Evolutionary conservation across 2,113 vertebrate genomes (phyloP), one percentile per base, ranked within the genome.

Genomic region (Mus musculus): DNA sequence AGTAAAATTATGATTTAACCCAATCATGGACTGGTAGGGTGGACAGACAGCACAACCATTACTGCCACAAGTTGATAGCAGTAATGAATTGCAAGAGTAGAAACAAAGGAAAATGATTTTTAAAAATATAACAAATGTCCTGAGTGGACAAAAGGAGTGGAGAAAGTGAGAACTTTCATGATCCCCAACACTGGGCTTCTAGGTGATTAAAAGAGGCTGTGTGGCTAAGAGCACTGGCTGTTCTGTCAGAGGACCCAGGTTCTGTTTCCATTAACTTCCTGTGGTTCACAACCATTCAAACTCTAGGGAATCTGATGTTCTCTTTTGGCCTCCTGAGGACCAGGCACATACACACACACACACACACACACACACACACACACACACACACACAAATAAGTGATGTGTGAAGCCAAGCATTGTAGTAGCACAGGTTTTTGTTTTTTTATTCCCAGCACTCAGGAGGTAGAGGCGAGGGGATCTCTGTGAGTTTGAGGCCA

Each of bases 61-160:
- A 96, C 81, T 96, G 93, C 93, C 89, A 97, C 88, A 85, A 97
- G 42, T 84, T 92, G 88, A 85, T 49, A 89, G 49, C 22, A 92
- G 39, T 73, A 12, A 80, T 97, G 95, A 97, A 96, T 92, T 97
- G 76, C 85, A 95, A 93, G 76, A 81, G n/a, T 81, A 97, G 85
- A 80, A 88, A 76, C 10, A 69, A 94, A 73, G 39, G 28, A n/a
- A 49, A 46, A 59, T 3, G 0, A 12, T 36, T 39, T 73, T 63
- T 91, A 71, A 39, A 39, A 42, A 65, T 42, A 65, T 30, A 91
- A 96, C 17, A 89, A 94, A 63, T 82, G 20, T 93, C 36, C 30
- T 6, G 77, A 88, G 71, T 81, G 39, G 90, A 95, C 88, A 93
- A 75, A 89, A 81, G 54, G 80, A 93, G 80, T 77, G 30, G 42